Evolutionary conservation across 1,140 invertebrate species (phyloP), one percentile per base, ranked within the genome.

Genomic region (Melanaphis sacchari): DNA sequence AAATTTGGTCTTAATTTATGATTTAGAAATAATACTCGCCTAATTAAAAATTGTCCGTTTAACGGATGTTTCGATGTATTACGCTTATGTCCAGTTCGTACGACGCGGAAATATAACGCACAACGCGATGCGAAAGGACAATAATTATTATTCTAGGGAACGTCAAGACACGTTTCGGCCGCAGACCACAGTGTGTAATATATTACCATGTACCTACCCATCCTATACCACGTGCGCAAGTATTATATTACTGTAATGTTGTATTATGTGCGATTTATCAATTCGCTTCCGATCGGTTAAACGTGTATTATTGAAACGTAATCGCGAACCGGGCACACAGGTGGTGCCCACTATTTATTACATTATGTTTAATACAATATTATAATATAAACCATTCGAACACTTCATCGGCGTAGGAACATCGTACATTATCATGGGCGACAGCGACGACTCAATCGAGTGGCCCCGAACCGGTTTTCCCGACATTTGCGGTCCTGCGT

Each of bases 221-320:
- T 11, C 26, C 59, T 49, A 49, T 76, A 76, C 59, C 59, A 76
- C 59, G 59, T 76, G 59, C 59, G 31, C 15, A 6, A 36, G 59
- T n/a, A n/a, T 66, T 66, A 5, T 66, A 31, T 59, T 59, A 59
- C 54, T 31, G 6, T 59, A 31, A 31, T 31, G 54, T 59, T 31
- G 54, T 59, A 4, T 59, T 59, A 59, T 59, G 15, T 59, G 54
- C 59, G 59, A 40, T 82, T 40, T 82, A 82, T 40, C 81, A 6
- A 82, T 82, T 82, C 81, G 81, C 81, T 82, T 82, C 81, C 81
- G 81, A 82, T 82, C 40, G 36, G 21, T 76, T 76, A 76, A 76
- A 76, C 59, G 18, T n/a, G 59, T n/a, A 76, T 36, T 76, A 76
- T 76, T 76, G 59, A 76, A 76, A 76, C 31, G 59, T 18, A n/a